Evolutionary conservation across 2,888 invertebrate genomes (phyloP).

Genomic region (Xanthia icteritia): DNA sequence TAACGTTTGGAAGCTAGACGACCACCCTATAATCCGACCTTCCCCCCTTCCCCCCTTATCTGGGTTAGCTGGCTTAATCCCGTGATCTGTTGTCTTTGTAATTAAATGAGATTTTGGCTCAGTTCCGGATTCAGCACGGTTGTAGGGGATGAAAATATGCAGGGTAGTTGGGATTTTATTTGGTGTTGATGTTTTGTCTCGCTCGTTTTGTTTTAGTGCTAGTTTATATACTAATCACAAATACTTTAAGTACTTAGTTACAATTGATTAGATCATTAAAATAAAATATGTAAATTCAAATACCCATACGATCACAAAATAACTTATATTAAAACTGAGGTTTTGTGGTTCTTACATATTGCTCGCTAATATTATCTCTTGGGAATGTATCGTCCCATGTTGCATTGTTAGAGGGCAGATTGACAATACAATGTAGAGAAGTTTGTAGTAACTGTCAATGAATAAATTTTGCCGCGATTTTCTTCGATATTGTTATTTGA

Average conservation of each 20-base stretch:
- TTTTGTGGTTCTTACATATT: neutral
- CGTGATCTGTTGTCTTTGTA: constrained; percentile 49
- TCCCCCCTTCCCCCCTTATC: constrained; percentile 18
- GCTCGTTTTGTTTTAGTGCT: neutral
- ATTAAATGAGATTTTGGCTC: constrained; percentile 44
- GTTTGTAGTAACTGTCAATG: constrained; percentile 7
- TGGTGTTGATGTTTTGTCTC: neutral
- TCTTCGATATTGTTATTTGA: too few relatives aligned
- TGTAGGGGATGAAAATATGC: constrained; percentile 6
- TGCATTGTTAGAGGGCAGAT: neutral
- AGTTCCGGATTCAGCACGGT: constrained; percentile 23
- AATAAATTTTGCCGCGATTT: constrained; percentile 1
- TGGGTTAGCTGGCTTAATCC: constrained; percentile 56
- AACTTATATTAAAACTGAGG: too few relatives aligned
- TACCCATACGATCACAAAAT: too few relatives aligned
- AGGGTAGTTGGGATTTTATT: constrained; percentile 20
- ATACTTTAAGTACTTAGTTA: too few relatives aligned
- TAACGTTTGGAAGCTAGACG: constrained; percentile 35
- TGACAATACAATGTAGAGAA: constrained; percentile 13
- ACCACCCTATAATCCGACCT: constrained; percentile 21
- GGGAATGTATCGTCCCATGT: neutral
- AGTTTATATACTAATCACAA: neutral
- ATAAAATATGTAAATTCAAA: too few relatives aligned
- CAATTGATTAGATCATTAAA: too few relatives aligned
- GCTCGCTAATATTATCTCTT: neutral